Base-by-base conservation (phyloP, 2,113 vertebrate genomes). In the Casuarius casuarius region DNA sequence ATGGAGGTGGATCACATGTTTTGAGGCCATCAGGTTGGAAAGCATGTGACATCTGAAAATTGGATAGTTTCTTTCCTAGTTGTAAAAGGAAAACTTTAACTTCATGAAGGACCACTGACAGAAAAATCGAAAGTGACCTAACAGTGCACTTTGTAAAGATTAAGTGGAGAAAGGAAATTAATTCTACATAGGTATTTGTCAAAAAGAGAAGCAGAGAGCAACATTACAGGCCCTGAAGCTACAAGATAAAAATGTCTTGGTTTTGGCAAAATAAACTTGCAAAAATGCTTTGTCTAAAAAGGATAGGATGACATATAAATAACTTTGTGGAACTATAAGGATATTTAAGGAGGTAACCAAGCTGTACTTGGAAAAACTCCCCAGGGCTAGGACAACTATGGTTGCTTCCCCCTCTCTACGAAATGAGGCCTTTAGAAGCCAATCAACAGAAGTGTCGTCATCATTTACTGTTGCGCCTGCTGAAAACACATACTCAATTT, bases 401-500 rank as follows among this genome's bases (percentile, higher is more conserved):
- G 56, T 15, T 89, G 68, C 75, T 58, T 71, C 59, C 31, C 35
- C 15, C 22, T 7, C 59, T n/a, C 84, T 71, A 87, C 82, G 72
- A 91, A 86, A 59, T 5, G 31, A 89, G 95, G 66, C 76, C 82
- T 83, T 78, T 46, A 58, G 61, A 82, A 74, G 21, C 79, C 74
- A 63, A 94, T 92, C 80, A 87, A 83, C 87, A 78, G 9, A 61
- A 80, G 67, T 65, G 83, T 58, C 65, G 71, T 74, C 75, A 72
- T 65, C 18, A 77, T 48, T 94, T 83, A 79, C 71, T 58, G 70
- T 28, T 78, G 44, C 56, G 79, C 51, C 94, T 94, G 82, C 73
- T 96, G 84, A 73, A 92, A 96, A 94, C 54, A 93, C 70, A 46
- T 88, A 87, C 94, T 35, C 76, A 40, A 66, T 83, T 90, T 22